These are phyloP conservation scores for Holacanthus passer DNA, from an alignment of 2,113 vertebrate genomes.

Conservation along the genomic window DNA sequence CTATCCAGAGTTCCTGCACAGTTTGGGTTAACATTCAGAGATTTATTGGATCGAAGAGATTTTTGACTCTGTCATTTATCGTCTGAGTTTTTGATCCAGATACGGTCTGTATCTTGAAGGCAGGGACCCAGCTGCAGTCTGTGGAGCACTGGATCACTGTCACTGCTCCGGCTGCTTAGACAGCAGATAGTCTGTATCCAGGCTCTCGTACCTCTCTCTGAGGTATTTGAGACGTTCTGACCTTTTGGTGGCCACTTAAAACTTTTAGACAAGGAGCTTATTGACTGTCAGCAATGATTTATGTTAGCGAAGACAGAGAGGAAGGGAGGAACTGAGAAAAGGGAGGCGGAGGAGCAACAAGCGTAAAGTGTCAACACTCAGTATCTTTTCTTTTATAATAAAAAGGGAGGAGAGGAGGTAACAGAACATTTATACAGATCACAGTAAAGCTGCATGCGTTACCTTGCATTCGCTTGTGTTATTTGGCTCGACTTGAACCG, in stretches of 20 bases:
- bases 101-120: slow-evolving; percentile 21
- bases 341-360: slow-evolving; percentile 17
- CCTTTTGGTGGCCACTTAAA: slow-evolving; percentile 65
- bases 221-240: slow-evolving; percentile 60
- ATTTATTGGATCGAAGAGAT: slow-evolving; percentile 20
- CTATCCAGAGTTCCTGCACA: neutral
- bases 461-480: slow-evolving; percentile 5
- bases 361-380: slow-evolving; percentile 21
- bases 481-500: neutral
- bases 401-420: neutral
- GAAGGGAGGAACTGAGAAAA: slow-evolving; percentile 11
- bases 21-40: neutral
- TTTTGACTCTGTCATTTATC: slow-evolving; percentile 32
- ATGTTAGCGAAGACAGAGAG: slow-evolving; percentile 47
- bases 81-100: slow-evolving; percentile 49
- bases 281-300: slow-evolving; percentile 72
- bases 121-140: slow-evolving; percentile 39
- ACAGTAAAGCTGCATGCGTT: neutral
- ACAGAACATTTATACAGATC: neutral
- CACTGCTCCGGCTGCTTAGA: slow-evolving; percentile 47
- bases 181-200: slow-evolving; percentile 56
- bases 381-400: neutral
- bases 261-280: slow-evolving; percentile 71
- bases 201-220: slow-evolving; percentile 39
- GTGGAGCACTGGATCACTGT: slow-evolving; percentile 44